Base-by-base conservation (phyloP, 1,140 invertebrate genomes). In the Orussus abietinus region DNA sequence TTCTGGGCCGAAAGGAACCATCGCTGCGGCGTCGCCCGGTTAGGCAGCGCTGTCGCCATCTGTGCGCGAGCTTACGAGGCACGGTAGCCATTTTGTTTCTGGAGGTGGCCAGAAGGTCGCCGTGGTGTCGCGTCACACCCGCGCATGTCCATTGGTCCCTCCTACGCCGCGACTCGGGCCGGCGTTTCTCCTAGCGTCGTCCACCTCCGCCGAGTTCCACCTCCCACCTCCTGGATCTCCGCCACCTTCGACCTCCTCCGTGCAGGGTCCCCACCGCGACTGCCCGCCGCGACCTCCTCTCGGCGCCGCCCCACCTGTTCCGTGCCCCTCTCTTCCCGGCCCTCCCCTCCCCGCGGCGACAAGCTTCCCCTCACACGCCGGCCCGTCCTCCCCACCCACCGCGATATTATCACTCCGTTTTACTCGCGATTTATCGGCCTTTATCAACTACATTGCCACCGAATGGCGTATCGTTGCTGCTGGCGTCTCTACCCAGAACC, bases 91-190 rank as follows among this genome's bases (percentile, higher is more conserved):
- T 72, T 71, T 71, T 71, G 69, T 72, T 72, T 69, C 67, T 69
- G 64, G 67, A 70, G 66, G 66, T 71, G 67, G 67, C 68, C 67
- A 71, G 70, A 72, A 73, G 70, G 69, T 72, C 64, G 70, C 66
- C 67, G 69, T 69, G 55, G 64, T 66, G 62, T 69, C 66, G 64
- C 65, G 66, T 53, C 66, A 67, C 69, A 72, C 70, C 70, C 69
- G 69, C 69, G 67, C 70, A 72, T 72, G 70, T 69, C 67, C 66
- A 69, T 64, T 71, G 67, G 70, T 65, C 62, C 66, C 68, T 69
- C 67, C 66, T 56, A 57, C 61, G 45, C n/a, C n/a, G n/a, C n/a
- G n/a, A n/a, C n/a, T n/a, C n/a, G n/a, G n/a, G 34, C 47, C 47
- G 45, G 49, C 47, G 29, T 49, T 49, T 47, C 47, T 6, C 10